A percentile compares a stretch with the other conserved stretches of the same genome.
Conservation (phyloP, 2,113 vertebrate genomes). For the Scophthalmus maximus region DNA sequence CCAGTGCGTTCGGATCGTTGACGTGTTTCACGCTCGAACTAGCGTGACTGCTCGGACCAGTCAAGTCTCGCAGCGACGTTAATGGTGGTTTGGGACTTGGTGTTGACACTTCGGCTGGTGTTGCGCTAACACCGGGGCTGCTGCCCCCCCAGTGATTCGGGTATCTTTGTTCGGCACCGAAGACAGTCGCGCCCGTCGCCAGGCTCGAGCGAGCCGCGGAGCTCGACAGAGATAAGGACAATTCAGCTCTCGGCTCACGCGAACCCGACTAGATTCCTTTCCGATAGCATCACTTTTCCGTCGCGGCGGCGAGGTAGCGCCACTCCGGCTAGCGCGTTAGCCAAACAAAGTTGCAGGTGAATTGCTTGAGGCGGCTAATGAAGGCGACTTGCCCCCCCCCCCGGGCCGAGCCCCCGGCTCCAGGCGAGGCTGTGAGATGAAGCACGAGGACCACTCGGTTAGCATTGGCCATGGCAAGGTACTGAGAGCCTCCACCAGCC, state of each 20-base stretch:
- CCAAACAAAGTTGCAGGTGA: constrained; percentile 71
- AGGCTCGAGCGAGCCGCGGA: background rate
- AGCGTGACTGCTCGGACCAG: background rate
- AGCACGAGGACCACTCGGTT: background rate
- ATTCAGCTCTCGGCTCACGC: constrained; percentile 10
- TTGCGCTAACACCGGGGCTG: constrained; percentile 40
- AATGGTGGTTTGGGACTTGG: constrained; percentile 34
- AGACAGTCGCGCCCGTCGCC: background rate
- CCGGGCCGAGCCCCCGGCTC: background rate
- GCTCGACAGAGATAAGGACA: background rate
- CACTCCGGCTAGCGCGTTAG: constrained; percentile 45
- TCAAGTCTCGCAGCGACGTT: background rate
- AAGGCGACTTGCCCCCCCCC: background rate
- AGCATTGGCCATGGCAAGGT: background rate
- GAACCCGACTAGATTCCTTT: constrained; percentile 7
- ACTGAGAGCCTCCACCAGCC: background rate
- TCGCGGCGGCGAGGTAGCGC: constrained; percentile 24
- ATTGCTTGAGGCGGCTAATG: constrained; percentile 29
- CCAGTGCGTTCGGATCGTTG: background rate
- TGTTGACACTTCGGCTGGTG: constrained; percentile 54
- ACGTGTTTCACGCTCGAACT: background rate
- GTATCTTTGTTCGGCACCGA: background rate
- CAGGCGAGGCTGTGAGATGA: background rate
- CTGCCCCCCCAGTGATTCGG: constrained; percentile 31
- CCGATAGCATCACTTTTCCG: constrained; percentile 23